Percentiles rank a stretch among this genome's conserved stretches.
Evolutionary conservation across 1,140 invertebrate genomes (phyloP).

Genomic region (Temnothorax nylanderi): DNA sequence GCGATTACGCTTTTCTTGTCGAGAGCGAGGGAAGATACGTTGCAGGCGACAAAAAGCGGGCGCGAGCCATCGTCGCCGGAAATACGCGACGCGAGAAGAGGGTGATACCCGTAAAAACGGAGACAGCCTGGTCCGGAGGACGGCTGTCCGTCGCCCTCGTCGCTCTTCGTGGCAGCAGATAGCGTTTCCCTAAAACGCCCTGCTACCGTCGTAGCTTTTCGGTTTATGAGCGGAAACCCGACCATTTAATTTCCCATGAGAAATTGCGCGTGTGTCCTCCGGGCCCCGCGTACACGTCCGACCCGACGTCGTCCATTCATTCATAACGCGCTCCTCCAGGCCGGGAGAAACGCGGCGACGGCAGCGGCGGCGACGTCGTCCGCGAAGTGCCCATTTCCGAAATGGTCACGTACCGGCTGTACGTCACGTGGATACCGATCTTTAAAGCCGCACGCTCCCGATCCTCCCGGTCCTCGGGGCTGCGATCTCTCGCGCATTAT

Average conservation of each 20-base stretch:
- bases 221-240: constrained; percentile 70
- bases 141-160: constrained; percentile 27
- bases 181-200: constrained; percentile 59
- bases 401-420: constrained; percentile 80
- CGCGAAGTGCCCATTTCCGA: constrained; percentile 77
- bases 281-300: constrained; percentile 64
- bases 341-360: constrained; percentile 68
- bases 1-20: not conserved
- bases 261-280: constrained; percentile 76
- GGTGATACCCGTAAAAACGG: constrained; percentile 57
- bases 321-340: constrained; percentile 76
- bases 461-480: not conserved
- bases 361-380: constrained; percentile 52
- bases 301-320: constrained; percentile 70
- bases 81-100: constrained; percentile 2
- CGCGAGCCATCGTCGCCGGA: constrained; percentile 20
- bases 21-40: not conserved
- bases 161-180: constrained; percentile 42
- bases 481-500: constrained; percentile 37
- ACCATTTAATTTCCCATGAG: constrained; percentile 82
- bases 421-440: constrained; percentile 69
- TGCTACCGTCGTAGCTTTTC: constrained; percentile 47
- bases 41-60: not conserved
- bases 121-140: constrained; percentile 16
- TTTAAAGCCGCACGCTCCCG: constrained; percentile 60